A percentile compares a stretch with the other conserved stretches of the same genome.
Evolutionary conservation across 2,888 invertebrate genomes (phyloP).

Genomic region (Nemoura dubitans): DNA sequence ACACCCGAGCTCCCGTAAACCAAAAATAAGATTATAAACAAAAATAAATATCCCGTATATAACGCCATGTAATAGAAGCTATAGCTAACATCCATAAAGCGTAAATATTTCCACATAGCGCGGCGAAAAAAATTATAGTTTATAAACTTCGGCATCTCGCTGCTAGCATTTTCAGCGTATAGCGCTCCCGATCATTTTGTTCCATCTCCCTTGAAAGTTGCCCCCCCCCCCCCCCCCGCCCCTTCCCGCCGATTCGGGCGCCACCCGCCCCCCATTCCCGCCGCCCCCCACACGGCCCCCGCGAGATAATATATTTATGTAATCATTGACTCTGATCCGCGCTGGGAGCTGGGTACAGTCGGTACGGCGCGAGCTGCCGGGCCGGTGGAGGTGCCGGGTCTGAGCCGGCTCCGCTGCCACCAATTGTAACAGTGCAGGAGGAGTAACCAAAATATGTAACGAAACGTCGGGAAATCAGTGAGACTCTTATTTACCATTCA

Average conservation of each 20-base stretch:
- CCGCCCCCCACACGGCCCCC: not conserved
- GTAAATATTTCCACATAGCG: not conserved
- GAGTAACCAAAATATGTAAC: too few relatives aligned
- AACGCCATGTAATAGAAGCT: not conserved
- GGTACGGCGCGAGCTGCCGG: not conserved
- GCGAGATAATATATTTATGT: slow-evolving; percentile 7
- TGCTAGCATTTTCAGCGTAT: not conserved
- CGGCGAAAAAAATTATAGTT: not conserved
- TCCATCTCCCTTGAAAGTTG: not conserved
- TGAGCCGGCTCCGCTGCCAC: too few relatives aligned
- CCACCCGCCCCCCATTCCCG: not conserved
- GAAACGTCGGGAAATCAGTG: too few relatives aligned
- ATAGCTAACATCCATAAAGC: not conserved
- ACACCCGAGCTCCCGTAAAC: not conserved
- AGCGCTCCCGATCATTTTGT: not conserved
- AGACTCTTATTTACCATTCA: too few relatives aligned
- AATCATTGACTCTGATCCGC: slow-evolving; percentile 1
- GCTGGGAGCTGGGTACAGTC: not conserved
- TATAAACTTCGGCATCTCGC: not conserved
- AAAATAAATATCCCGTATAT: not conserved
- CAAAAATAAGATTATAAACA: slow-evolving; percentile 4
- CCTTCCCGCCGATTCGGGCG: not conserved
- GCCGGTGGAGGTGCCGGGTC: not conserved
- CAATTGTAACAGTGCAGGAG: too few relatives aligned
- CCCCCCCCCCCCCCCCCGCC: not conserved